Conservation (phyloP, 2,113 vertebrate genomes). For the Paedocypris sp. region DNA sequence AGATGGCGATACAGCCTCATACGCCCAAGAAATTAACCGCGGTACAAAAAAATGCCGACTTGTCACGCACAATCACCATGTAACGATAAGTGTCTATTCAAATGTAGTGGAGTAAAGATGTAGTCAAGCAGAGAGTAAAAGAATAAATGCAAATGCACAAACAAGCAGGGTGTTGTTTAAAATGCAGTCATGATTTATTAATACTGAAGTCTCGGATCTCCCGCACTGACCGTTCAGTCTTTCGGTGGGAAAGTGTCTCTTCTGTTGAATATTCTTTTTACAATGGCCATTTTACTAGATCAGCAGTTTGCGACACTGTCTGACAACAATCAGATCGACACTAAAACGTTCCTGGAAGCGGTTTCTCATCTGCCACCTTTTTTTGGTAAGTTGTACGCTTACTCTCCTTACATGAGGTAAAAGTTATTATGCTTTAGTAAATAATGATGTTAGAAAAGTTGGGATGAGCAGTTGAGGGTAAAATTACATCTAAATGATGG, state of each 20-base stretch:
- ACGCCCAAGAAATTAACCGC: no score
- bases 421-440: background rate
- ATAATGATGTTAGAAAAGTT: no score
- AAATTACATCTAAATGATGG: no score
- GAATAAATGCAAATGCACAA: no score
- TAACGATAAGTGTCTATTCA: no score
- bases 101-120: no score
- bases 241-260: background rate
- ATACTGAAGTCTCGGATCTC: background rate
- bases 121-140: no score
- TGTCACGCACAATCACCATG: no score
- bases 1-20: no score
- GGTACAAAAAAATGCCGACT: no score
- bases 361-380: constrained; percentile 77
- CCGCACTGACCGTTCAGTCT: background rate
- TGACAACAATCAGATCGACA: constrained; percentile 70
- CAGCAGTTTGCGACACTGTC: constrained; percentile 73
- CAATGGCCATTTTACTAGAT: constrained; percentile 75
- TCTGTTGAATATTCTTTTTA: background rate
- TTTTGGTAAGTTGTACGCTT: constrained; percentile 70
- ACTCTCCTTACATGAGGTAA: background rate
- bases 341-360: constrained; percentile 70
- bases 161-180: background rate
- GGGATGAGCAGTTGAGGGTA: no score
- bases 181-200: constrained; percentile 8